phyloP scores from a whole-genome alignment of 1,140 invertebrate genomes.

The Acromyrmex charruanus region DNA sequence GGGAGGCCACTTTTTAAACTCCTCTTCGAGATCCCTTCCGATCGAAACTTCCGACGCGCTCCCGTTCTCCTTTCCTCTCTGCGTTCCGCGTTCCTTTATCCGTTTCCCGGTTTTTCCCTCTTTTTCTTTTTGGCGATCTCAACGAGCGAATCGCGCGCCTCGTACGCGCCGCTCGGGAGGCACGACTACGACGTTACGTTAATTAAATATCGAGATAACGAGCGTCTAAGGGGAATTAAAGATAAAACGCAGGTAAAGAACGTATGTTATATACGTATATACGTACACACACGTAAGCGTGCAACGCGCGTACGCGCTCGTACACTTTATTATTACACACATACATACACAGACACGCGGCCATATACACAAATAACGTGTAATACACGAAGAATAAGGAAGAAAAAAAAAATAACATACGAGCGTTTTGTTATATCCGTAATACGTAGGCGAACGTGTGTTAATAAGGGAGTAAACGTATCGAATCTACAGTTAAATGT shows the following conservation, averaged over 20 bases:
- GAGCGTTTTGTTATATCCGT: conserved; percentile 82
- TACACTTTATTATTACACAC: conserved; percentile 43
- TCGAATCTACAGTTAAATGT: conserved; percentile 85
- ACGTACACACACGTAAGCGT: conserved; percentile 37
- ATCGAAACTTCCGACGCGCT: conserved; percentile 44
- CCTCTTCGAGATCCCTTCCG: not conserved
- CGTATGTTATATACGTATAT: conserved; percentile 55
- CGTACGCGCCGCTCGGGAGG: conserved; percentile 22
- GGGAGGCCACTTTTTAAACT: conserved; percentile 10
- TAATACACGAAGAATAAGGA: conserved; percentile 39
- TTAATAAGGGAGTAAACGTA: conserved; percentile 77
- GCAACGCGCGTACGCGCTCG: not conserved
- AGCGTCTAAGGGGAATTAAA: conserved; percentile 45
- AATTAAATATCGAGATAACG: conserved; percentile 49
- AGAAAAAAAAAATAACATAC: conserved; percentile 58
- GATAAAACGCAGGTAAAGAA: conserved; percentile 46
- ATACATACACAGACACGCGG: conserved; percentile 39
- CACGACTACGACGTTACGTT: conserved; percentile 47
- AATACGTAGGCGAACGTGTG: conserved; percentile 75
- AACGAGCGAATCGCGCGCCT: conserved; percentile 23
- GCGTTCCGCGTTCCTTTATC: conserved; percentile 32
- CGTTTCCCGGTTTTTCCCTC: not conserved
- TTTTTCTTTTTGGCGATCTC: conserved; percentile 9
- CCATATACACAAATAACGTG: conserved; percentile 20
- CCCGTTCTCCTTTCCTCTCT: conserved; percentile 35